Percentiles rank a stretch among this genome's conserved stretches.
phyloP scores from a whole-genome alignment of 2,888 invertebrate species.

The Andrena bicolor region DNA sequence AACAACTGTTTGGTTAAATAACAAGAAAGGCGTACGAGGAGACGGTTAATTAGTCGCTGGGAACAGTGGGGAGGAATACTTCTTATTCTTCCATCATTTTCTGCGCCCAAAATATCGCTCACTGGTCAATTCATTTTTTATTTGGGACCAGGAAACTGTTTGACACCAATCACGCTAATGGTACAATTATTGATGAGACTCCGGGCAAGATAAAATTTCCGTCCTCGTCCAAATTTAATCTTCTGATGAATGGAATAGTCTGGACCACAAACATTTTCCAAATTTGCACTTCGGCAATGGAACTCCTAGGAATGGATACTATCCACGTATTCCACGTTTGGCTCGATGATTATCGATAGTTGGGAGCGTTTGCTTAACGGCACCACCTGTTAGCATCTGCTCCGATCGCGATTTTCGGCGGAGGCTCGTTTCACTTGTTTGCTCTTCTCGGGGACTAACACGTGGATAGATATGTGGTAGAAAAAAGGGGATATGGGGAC shows the following conservation, averaged over 20 bases:
- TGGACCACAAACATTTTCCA: too few species aligned
- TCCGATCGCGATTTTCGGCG: not conserved
- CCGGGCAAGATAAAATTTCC: too few species aligned
- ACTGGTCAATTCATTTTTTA: not conserved
- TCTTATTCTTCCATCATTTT: not conserved
- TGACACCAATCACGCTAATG: not conserved
- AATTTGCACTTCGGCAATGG: too few species aligned
- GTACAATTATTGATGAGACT: too few species aligned
- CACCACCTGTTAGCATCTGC: not conserved
- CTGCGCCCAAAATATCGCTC: not conserved
- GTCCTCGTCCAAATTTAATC: too few species aligned
- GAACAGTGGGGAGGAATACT: not conserved
- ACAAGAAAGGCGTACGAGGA: slow-evolving; percentile 18
- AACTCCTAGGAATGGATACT: too few species aligned
- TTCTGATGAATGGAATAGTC: too few species aligned
- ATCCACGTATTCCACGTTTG: not conserved
- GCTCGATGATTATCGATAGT: not conserved
- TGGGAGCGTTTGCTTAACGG: not conserved
- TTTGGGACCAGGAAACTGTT: not conserved
- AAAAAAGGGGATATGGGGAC: too few species aligned
- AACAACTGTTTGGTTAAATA: slow-evolving; percentile 23
- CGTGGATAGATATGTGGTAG: not conserved
- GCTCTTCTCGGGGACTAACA: not conserved
- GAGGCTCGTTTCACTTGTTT: not conserved
- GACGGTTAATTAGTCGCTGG: not conserved